Percentiles rank a stretch among this genome's conserved stretches.
These are phyloP conservation scores for Myopa testacea DNA, from an alignment of 2,888 invertebrate species.

Conservation along the genomic window DNA sequence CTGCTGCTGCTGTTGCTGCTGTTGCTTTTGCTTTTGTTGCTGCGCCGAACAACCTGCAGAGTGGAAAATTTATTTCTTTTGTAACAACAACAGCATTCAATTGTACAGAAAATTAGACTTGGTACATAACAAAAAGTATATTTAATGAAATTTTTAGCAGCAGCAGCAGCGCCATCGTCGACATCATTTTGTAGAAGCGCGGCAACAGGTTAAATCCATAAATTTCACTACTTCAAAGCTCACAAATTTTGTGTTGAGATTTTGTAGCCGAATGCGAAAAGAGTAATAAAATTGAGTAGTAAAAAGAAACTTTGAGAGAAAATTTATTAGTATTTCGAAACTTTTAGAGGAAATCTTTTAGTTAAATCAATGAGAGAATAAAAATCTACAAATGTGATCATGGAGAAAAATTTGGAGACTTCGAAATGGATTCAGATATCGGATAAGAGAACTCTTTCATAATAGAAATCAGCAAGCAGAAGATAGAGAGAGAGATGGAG, in stretches of 20 bases:
- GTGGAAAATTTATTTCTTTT: constrained; percentile 35
- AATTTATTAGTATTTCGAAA: too few species aligned
- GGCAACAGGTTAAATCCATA: constrained; percentile 13
- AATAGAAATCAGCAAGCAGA: too few species aligned
- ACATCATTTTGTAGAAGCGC: not conserved
- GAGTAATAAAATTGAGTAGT: not conserved
- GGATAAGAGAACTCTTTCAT: too few species aligned
- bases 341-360: too few species aligned
- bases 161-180: not conserved
- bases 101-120: constrained; percentile 22
- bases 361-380: too few species aligned
- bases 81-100: not conserved
- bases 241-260: not conserved
- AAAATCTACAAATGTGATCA: too few species aligned
- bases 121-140: not conserved
- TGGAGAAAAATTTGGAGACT: too few species aligned
- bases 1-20: not conserved
- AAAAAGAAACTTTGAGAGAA: too few species aligned
- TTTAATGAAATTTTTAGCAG: not conserved
- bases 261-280: not conserved
- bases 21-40: not conserved
- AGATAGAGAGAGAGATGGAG: too few species aligned
- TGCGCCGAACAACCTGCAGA: constrained; percentile 5
- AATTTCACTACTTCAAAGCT: not conserved
- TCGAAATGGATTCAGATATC: too few species aligned